Evolutionary conservation across 2,113 vertebrate genomes (phyloP), one percentile per base, ranked within the genome.

Genomic region (Ciconia boyciana): DNA sequence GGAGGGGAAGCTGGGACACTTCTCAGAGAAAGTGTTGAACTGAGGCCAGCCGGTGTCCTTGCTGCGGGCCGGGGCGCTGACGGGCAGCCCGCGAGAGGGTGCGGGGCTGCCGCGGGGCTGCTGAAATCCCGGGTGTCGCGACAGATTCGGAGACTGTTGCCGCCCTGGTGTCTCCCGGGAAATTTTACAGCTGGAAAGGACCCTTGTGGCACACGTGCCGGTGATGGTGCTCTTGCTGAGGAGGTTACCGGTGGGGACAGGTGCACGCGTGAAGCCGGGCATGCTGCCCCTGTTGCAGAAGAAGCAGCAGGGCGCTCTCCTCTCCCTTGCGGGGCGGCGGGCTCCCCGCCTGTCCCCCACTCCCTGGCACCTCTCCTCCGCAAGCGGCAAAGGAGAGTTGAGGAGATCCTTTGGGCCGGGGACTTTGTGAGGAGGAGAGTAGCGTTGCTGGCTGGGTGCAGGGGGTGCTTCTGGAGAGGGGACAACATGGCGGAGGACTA

Each of bases 1-100:
- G 92, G 97, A 98, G 71, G 98, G 98, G 7, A 95, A 81, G 65
- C 93, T 97, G 83, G 95, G 94, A 77, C 89, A 96, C 51, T 89
- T 48, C 77, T 95, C 81, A 0, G 93, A 95, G 34, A 89, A 96
- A 13, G 89, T 91, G 29, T 95, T 94, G 92, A 95, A 95, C 87
- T 98, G 95, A 97, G 21, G 34, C 2, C 12, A 79, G 81, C 1
- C 0, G 1, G 19, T 48, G 69, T 88, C 62, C 64, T 78, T 41
- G 11, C 43, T 54, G 41, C 2, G 6, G 72, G 75, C 70, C 16
- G 0, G 26, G 61, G 54, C 3, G 6, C 62, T 2, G 6, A 57
- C 28, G 10, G 46, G 17, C 79, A 65, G 76, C 36, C 66, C 10
- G 9, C 2, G 0, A 25, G 4, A 3, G n/a, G 77, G 18, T 16